Evolutionary conservation across 1,140 invertebrate species (phyloP), one percentile per base, ranked within the genome.

Genomic region (Glossosoma conforme): DNA sequence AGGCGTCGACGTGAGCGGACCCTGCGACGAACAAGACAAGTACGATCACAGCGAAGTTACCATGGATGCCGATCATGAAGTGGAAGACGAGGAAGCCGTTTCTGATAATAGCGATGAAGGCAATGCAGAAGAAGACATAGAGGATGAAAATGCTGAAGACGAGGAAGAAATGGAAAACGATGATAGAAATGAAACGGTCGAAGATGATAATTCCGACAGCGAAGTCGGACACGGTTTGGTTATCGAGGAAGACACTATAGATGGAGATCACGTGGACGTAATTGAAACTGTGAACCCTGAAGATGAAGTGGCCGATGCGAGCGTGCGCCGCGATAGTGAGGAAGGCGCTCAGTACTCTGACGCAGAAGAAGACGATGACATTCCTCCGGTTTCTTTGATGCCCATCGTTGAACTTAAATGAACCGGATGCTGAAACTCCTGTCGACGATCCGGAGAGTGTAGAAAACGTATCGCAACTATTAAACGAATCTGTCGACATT

Each of bases 331-430:
- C n/a, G 24, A 42, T 4, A 15, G 37, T 20, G 62, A 58, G 14
- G 41, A 46, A 36, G 47, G n/a, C n/a, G n/a, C n/a, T n/a, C n/a
- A 59, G 19, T 44, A 44, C 24, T 20, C 54, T 19, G 57, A 61
- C 20, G 61, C 61, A 9, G 67, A 68, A 2, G 48, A 51, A n/a
- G 56, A 58, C 10, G 68, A 44, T 18, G 69, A 70, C 21, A 37
- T 67, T 13, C 65, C 64, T 13, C 65, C 65, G 5, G 61, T 65
- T 15, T 60, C 54, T 2, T 46, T 72, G 13, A 66, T 68, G 1
- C 70, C 70, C 3, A 69, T 70, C 15, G 69, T 73, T 3, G 70
- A 72, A 53, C 68, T 74, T 22, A 73, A 71, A 75, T 44, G 67
- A 68, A 22, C 57, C 69, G 50, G 65, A 70, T 51, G 59, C 43